Percentiles rank a stretch among this genome's conserved stretches.
phyloP scores from a whole-genome alignment of 92 coral and sea anemone genomes.

The Phymanthus crucifer region DNA sequence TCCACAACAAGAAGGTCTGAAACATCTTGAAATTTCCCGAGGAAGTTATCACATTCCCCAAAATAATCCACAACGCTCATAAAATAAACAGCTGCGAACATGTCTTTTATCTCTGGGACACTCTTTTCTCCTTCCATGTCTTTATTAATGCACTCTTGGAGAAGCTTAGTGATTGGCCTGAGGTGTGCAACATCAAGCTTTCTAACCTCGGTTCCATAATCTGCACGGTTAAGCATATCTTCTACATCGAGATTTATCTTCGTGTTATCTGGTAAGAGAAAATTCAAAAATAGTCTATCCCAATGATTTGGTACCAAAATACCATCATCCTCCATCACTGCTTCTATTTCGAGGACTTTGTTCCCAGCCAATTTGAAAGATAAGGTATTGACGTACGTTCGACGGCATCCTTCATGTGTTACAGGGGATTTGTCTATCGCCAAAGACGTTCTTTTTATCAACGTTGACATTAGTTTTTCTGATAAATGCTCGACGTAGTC shows the following conservation, averaged over 20 bases:
- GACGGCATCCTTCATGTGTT: too few species aligned
- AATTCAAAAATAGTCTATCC: not conserved
- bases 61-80: too few species aligned
- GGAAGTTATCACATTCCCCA: too few species aligned
- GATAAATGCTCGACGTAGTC: not conserved
- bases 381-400: too few species aligned
- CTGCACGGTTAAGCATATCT: not conserved
- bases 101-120: too few species aligned
- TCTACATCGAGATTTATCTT: not conserved
- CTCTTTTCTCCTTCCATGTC: too few species aligned
- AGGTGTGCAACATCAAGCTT: slow-evolving; percentile 17
- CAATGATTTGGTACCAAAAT: not conserved
- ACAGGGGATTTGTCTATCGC: not conserved
- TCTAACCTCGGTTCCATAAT: not conserved
- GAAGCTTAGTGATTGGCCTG: slow-evolving; percentile 43
- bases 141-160: too few species aligned
- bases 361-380: not conserved
- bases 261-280: not conserved
- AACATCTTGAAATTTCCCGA: too few species aligned
- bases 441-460: not conserved
- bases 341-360: not conserved
- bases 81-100: too few species aligned
- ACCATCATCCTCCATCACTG: not conserved
- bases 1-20: too few species aligned
- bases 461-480: not conserved